A percentile compares a stretch with the other conserved stretches of the same genome.
These are phyloP conservation scores for Actias luna DNA, from an alignment of 2,888 invertebrate species.

Conservation along the genomic window DNA sequence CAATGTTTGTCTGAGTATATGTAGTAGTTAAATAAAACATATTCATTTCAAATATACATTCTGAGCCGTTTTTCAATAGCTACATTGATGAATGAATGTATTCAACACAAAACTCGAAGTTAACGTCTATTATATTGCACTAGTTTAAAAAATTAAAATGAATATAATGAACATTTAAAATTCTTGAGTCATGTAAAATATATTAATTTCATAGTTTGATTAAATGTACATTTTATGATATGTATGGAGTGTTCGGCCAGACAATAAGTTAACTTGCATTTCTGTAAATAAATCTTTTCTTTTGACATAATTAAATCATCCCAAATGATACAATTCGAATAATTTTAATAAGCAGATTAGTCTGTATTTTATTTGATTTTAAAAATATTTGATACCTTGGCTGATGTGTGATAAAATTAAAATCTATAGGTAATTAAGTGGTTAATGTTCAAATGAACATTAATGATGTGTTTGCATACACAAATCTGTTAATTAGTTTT, in stretches of 20 bases:
- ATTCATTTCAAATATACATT: not conserved
- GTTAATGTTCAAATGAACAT: not conserved
- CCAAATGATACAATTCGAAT: not conserved
- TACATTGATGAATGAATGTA: slow-evolving; percentile 13
- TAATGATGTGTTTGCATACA: not conserved
- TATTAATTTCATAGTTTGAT: not conserved
- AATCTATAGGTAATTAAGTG: not conserved
- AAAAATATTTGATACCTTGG: not conserved
- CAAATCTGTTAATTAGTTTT: slow-evolving; percentile 13
- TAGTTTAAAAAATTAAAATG: not conserved
- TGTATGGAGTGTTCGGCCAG: not conserved
- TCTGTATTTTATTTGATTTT: not conserved
- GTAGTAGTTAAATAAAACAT: not conserved
- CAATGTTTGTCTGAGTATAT: not conserved
- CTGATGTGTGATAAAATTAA: slow-evolving; percentile 12
- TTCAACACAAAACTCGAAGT: not conserved
- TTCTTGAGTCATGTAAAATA: not conserved
- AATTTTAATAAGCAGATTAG: not conserved
- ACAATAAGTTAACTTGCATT: slow-evolving; percentile 17
- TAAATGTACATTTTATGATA: not conserved
- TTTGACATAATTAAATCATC: slow-evolving; percentile 19
- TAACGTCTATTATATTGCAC: slow-evolving; percentile 4
- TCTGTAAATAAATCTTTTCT: slow-evolving; percentile 22
- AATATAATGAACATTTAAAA: not conserved
- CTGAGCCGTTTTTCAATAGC: slow-evolving; percentile 3